Base-by-base conservation (phyloP, 2,797 vertebrate species). In the Tachyglossus aculeatus region DNA sequence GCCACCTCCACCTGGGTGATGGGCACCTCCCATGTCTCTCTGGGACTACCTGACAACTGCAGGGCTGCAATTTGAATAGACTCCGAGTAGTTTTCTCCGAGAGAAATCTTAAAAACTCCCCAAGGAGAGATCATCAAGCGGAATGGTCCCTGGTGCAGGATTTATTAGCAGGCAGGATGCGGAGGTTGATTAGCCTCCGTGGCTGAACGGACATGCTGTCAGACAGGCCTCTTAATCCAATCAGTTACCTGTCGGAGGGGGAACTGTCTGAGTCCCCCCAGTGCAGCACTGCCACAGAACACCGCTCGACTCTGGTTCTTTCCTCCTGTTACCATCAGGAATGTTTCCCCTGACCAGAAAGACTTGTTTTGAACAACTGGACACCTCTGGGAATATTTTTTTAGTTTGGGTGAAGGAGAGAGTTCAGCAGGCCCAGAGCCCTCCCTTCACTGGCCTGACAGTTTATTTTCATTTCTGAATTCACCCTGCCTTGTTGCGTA, bases 101-200 rank as follows among this genome's bases (percentile, higher is more conserved):
- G 84, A 79, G 68, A 87, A 92, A 90, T 81, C 84, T 81, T 91
- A 91, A 88, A 90, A 90, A 88, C 89, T 94, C 93, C 91, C 93
- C 71, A 78, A 90, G 93, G 93, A 93, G 78, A 86, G 87, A 93
- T 93, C 93, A 93, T 93, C 93, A 92, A 91, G 91, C 88, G 2
- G 92, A 93, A 90, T 83, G 88, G 93, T 93, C 92, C 92, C 93
- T 61, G 43, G 88, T 73, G 90, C 87, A 51, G 72, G 86, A 87
- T 93, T 94, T 91, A 94, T 94, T 93, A 94, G 92, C 92, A 89
- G 88, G 81, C 88, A 90, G 92, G 87, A 93, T 39, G 43, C 93
- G 90, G 88, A 91, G 92, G 91, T 85, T 94, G 93, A 94, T 94
- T 93, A 93, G 92, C 86, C 85, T 11, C 37, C 32, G 80, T 50